Percentiles rank a stretch among this genome's conserved stretches.
These are phyloP conservation scores for Onychorhynchus coronatus DNA, from an alignment of 2,113 vertebrate genomes.

Conservation along the genomic window DNA sequence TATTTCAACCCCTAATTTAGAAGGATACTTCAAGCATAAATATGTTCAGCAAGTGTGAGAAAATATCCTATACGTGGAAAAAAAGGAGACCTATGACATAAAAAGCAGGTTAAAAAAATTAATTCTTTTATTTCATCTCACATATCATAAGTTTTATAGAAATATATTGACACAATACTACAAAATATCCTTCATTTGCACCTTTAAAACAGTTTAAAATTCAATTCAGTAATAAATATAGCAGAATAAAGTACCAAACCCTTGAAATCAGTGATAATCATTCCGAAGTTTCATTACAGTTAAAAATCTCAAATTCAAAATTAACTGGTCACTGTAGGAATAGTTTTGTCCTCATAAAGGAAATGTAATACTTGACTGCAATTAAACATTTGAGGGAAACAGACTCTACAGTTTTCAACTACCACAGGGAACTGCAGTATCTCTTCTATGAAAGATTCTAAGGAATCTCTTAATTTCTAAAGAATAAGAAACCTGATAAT, in stretches of 20 bases:
- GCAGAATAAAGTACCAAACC: neutral
- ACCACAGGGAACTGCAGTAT: neutral
- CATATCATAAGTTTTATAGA: neutral
- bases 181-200: neutral
- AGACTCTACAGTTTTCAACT: neutral
- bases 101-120: neutral
- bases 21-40: neutral
- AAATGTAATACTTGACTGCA: neutral
- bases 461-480: neutral
- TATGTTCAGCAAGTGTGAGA: neutral
- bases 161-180: neutral
- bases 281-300: neutral
- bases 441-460: neutral
- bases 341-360: neutral
- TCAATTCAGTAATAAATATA: neutral
- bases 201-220: neutral
- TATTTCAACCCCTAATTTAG: neutral
- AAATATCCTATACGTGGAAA: neutral
- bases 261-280: neutral
- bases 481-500: neutral
- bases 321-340: neutral
- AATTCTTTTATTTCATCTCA: neutral
- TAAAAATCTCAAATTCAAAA: neutral
- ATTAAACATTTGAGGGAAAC: neutral
- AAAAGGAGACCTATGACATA: neutral